phyloP scores from a whole-genome alignment of 1,140 invertebrate genomes.

The Pseudomyrmex pallidus region DNA sequence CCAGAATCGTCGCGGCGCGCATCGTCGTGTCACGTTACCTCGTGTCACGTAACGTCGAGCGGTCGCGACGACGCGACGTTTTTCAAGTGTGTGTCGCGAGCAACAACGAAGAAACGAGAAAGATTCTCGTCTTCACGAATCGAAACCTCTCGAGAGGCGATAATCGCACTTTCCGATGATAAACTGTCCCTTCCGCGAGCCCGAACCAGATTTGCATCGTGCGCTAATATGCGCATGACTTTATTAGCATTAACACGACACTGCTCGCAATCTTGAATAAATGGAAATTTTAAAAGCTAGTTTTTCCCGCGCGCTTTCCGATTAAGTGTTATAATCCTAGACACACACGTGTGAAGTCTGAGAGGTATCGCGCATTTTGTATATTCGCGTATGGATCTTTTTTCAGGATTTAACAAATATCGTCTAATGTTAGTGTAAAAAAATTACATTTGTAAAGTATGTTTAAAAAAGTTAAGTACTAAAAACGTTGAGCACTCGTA shows the following conservation, averaged over 20 bases:
- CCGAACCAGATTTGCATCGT: not conserved
- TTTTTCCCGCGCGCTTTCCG: no score
- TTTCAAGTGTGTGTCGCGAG: not conserved
- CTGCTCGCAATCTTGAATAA: not conserved
- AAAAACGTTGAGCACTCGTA: no score
- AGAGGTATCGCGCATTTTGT: no score
- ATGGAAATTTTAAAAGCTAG: no score
- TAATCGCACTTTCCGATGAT: not conserved
- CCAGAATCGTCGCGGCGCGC: not conserved
- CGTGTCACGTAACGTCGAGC: not conserved
- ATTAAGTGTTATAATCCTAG: no score
- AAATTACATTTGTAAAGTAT: no score
- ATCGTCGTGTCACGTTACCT: conserved; percentile 7
- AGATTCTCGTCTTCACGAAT: not conserved
- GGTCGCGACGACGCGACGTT: no score
- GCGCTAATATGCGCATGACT: not conserved
- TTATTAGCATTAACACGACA: not conserved
- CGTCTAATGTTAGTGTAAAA: no score
- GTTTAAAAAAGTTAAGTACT: no score
- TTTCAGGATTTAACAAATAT: no score
- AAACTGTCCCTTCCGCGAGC: conserved; percentile 4
- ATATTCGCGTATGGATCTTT: no score
- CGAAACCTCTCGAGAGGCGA: not conserved
- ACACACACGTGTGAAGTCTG: no score
- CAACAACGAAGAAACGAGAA: not conserved